phyloP scores from a whole-genome alignment of 1,140 invertebrate species.

The Adelges cooleyi region DNA sequence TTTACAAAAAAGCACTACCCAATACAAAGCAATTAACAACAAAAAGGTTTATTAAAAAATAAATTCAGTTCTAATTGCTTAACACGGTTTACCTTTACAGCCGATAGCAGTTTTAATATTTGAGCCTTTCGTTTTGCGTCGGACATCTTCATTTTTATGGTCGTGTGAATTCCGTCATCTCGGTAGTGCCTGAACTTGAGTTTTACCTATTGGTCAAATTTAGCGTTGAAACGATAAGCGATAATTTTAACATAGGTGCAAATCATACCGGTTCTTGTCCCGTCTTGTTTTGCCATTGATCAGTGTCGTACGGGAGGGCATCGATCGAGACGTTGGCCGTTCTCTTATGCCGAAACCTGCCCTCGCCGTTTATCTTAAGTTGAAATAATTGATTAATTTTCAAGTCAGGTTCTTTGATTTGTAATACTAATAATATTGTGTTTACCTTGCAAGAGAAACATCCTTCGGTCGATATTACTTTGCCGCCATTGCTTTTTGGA shows the following conservation, averaged over 20 bases:
- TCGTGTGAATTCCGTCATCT: neutral
- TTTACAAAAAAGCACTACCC: too few species aligned
- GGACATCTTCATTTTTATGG: conserved; percentile 5
- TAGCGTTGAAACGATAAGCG: too few species aligned
- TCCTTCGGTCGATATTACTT: conserved; percentile 73
- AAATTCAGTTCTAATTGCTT: too few species aligned
- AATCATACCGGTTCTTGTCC: too few species aligned
- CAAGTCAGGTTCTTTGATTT: too few species aligned
- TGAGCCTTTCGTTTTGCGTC: neutral
- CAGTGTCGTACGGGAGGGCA: neutral
- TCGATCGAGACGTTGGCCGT: neutral
- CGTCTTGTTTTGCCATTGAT: too few species aligned
- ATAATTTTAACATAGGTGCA: too few species aligned
- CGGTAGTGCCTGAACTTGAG: neutral
- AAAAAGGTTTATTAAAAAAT: too few species aligned
- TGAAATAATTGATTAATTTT: too few species aligned
- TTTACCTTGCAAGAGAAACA: conserved; percentile 78
- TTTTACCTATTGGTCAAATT: neutral
- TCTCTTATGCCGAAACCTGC: conserved; percentile 3
- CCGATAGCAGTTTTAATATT: conserved; percentile 6
- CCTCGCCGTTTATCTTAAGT: conserved; percentile 13
- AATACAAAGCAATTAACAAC: too few species aligned
- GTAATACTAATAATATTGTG: too few species aligned
- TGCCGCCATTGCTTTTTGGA: conserved; percentile 43
- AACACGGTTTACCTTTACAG: neutral